Conservation (phyloP, 2,113 vertebrate species). For the Mirza zaza region DNA sequence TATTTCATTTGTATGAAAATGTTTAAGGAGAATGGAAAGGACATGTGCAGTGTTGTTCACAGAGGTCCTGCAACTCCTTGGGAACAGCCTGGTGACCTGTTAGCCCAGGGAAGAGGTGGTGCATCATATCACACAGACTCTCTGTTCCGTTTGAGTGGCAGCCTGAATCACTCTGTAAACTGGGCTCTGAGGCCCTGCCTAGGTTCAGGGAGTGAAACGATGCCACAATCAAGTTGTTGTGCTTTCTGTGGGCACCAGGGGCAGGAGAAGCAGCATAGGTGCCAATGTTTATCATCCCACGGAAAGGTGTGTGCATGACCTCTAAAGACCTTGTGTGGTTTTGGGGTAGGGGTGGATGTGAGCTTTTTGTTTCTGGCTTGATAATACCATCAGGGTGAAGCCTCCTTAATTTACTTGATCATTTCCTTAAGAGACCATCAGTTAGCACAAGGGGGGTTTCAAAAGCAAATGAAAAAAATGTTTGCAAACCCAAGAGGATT, state of each 20-base stretch:
- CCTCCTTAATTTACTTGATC: not conserved
- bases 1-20: not conserved
- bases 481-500: not conserved
- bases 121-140: not conserved
- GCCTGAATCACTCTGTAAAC: not conserved
- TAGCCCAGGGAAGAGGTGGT: not conserved
- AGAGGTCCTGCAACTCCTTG: not conserved
- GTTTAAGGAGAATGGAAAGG: not conserved
- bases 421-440: not conserved
- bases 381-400: not conserved
- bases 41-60: not conserved
- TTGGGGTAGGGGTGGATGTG: not conserved
- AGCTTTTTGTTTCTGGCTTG: not conserved
- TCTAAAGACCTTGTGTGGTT: not conserved
- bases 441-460: not conserved
- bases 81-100: not conserved
- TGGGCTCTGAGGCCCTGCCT: not conserved
- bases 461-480: slow-evolving; percentile 19
- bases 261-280: not conserved
- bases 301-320: not conserved
- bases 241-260: not conserved
- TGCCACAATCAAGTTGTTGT: not conserved
- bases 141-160: not conserved
- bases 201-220: not conserved
- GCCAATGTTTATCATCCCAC: not conserved